Conservation (phyloP, 2,797 vertebrate species). For the Sebastes kiyomatsui region DNA sequence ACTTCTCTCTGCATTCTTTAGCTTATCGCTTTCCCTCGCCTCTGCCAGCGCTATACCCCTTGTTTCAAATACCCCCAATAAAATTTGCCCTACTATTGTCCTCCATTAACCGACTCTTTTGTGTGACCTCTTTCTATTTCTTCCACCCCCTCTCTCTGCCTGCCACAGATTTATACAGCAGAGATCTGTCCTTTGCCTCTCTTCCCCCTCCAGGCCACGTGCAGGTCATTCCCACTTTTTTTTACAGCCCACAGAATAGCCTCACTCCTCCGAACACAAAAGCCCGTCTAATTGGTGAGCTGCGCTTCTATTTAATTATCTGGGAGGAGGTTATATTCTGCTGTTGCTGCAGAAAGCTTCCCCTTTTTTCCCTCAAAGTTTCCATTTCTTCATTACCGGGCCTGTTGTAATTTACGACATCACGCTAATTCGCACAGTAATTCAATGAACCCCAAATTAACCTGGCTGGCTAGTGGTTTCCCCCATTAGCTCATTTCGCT, state of each 20-base stretch:
- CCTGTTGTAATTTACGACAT: constrained; percentile 74
- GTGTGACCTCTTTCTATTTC: background rate
- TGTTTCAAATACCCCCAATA: constrained; percentile 38
- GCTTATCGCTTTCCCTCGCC: constrained; percentile 24
- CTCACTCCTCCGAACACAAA: constrained; percentile 54
- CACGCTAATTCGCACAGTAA: constrained; percentile 74
- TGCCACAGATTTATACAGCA: constrained; percentile 16
- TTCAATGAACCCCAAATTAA: constrained; percentile 83
- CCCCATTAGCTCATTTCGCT: constrained; percentile 69
- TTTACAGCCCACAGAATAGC: constrained; percentile 49
- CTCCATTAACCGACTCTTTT: constrained; percentile 43
- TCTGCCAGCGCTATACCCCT: constrained; percentile 19
- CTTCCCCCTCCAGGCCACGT: constrained; percentile 33
- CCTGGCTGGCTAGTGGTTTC: constrained; percentile 75
- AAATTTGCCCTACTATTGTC: constrained; percentile 48
- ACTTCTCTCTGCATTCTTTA: constrained; percentile 27
- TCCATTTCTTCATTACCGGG: constrained; percentile 66
- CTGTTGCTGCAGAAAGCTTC: constrained; percentile 46
- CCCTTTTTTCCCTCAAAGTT: constrained; percentile 39
- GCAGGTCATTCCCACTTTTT: constrained; percentile 53
- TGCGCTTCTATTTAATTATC: constrained; percentile 70
- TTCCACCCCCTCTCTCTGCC: background rate
- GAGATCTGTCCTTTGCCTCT: constrained; percentile 35
- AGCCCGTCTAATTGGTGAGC: constrained; percentile 57
- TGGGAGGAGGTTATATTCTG: constrained; percentile 48